These are phyloP conservation scores for Diarsia brunnea DNA, from an alignment of 2,888 invertebrate genomes.

Conservation along the genomic window DNA sequence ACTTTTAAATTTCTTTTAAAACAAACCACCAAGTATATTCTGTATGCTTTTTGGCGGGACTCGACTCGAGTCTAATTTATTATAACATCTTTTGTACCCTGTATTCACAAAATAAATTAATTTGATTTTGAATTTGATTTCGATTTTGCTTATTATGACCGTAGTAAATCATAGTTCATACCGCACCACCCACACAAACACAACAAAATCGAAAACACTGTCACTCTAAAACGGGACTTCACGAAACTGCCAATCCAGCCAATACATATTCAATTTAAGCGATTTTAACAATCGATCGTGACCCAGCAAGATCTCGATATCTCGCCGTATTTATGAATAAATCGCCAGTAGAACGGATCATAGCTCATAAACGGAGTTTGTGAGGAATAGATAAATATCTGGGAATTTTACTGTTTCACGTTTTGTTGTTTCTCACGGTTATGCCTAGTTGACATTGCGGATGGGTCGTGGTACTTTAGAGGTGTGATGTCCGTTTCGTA, in stretches of 20 bases:
- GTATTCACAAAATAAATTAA: no score
- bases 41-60: no score
- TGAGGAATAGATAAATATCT: constrained; percentile 66
- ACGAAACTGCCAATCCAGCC: constrained; percentile 50
- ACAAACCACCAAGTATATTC: no score
- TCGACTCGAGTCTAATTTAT: no score
- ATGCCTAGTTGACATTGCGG: constrained; percentile 56
- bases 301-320: constrained; percentile 80
- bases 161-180: background rate
- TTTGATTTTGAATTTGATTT: no score
- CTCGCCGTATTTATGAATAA: constrained; percentile 80
- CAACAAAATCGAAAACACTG: constrained; percentile 40
- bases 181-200: constrained; percentile 35
- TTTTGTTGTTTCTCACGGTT: constrained; percentile 68
- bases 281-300: constrained; percentile 80
- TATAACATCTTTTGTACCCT: no score
- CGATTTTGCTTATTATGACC: no score
- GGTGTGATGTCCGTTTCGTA: background rate
- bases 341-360: constrained; percentile 77
- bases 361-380: constrained; percentile 73
- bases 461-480: constrained; percentile 16
- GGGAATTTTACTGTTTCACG: constrained; percentile 68
- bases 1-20: no score
- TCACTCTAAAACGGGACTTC: constrained; percentile 58
- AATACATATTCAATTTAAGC: constrained; percentile 69